A percentile compares a stretch with the other conserved stretches of the same genome.
These are phyloP conservation scores for Hemistola chrysoprasaria DNA, from an alignment of 2,888 invertebrate species.

Conservation along the genomic window DNA sequence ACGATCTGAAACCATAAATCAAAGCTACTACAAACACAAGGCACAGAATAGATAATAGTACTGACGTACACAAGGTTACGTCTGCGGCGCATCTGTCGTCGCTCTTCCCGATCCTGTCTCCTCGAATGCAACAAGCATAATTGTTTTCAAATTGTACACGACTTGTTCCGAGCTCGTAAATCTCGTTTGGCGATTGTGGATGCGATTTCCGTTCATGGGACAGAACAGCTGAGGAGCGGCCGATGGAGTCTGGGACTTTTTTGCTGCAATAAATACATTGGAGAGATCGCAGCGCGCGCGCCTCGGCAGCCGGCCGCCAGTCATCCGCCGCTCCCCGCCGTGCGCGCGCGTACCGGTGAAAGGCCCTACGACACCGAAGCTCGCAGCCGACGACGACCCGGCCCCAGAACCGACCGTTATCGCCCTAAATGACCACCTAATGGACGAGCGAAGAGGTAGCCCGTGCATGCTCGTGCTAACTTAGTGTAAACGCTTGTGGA, in stretches of 20 bases:
- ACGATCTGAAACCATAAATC: constrained; percentile 11
- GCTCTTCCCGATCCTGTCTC: constrained; percentile 22
- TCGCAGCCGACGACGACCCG: constrained; percentile 44
- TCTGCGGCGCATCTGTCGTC: constrained; percentile 30
- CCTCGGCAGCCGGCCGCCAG: constrained; percentile 49
- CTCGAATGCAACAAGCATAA: constrained; percentile 28
- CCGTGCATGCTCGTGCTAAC: constrained; percentile 72
- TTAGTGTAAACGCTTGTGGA: constrained; percentile 69
- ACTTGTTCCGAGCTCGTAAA: constrained; percentile 50
- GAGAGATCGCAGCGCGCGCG: constrained; percentile 72
- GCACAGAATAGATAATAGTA: constrained; percentile 20
- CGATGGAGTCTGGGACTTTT: constrained; percentile 43
- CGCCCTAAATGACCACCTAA: constrained; percentile 77
- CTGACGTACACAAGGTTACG: constrained; percentile 21
- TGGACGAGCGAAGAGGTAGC: constrained; percentile 78
- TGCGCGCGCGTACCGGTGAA: constrained; percentile 52
- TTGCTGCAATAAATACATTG: constrained; percentile 54
- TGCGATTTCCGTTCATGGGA: constrained; percentile 53
- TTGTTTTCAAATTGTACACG: constrained; percentile 46
- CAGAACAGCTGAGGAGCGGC: constrained; percentile 47
- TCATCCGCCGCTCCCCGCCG: constrained; percentile 67
- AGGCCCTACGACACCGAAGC: constrained; percentile 22
- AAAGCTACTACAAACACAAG: no score
- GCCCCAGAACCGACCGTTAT: constrained; percentile 58
- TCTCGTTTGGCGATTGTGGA: constrained; percentile 52